Base-by-base conservation (phyloP, 2,797 vertebrate species). In the Pelochelys cantorii region DNA sequence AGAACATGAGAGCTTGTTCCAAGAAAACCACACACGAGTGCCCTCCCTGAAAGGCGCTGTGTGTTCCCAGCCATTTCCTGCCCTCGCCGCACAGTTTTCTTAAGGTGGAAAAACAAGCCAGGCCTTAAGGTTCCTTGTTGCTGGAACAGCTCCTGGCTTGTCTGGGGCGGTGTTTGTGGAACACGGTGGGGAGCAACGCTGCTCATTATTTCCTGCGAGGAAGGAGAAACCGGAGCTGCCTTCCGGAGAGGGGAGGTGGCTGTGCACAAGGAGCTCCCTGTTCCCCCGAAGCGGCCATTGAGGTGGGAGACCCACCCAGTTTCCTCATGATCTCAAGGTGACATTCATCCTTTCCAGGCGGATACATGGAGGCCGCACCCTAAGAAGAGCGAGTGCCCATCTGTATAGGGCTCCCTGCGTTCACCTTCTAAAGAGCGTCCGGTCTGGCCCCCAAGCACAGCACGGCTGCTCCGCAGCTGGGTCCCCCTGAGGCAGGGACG, bases 41-140 rank as follows among this genome's bases (percentile, higher is more conserved):
- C 95, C 53, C 31, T 82, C 84, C 10, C 5, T 98, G 96, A 98
- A 98, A 98, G 97, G 2, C 42, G 62, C 93, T 14, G 82, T 96
- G 90, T 97, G 92, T 98, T 95, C 34, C 84, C 86, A 84, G 85
- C 77, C 75, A 0, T 92, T 93, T 95, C 96, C 96, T 65, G 1
- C 81, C 82, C 55, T 0, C 14, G 81, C 90, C 52, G 8, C 95
- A 77, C 94, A 13, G 3, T 97, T 97, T 96, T 95, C 93, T 75
- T 83, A 79, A 65, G 95, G 96, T 97, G 97, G 97, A 96, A 96
- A 97, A 97, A 95, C 95, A 96, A 57, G 37, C 3, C 13, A 29
- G 48, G 1, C 93, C 75, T 79, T 83, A 93, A 95, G 81, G 92
- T 88, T 95, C 96, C 95, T 94, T 92, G 92, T 92, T 83, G 90